Evolutionary conservation across 2,888 invertebrate species (phyloP).

Genomic region (Loripinus fragilis): DNA sequence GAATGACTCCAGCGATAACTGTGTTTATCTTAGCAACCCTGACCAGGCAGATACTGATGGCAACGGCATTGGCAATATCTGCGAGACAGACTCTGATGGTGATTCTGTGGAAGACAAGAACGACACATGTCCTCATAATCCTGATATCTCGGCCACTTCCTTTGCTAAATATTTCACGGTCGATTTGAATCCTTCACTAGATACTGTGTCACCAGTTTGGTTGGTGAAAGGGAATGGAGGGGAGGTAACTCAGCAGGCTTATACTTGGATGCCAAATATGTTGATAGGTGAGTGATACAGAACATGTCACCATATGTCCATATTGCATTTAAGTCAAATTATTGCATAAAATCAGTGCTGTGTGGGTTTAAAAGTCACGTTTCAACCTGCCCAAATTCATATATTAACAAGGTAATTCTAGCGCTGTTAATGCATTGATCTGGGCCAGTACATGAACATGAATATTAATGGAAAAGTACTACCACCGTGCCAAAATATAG

Average conservation of each 20-base stretch:
- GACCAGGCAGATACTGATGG: constrained; percentile 93
- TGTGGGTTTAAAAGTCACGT: too few species aligned
- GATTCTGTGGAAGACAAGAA: constrained; percentile 90
- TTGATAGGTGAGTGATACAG: constrained; percentile 71
- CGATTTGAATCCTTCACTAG: constrained; percentile 62
- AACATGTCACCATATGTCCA: not conserved
- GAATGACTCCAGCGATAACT: constrained; percentile 92
- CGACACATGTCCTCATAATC: constrained; percentile 92
- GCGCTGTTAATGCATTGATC: too few species aligned
- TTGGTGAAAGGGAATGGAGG: constrained; percentile 63
- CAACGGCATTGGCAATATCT: constrained; percentile 91
- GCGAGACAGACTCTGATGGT: constrained; percentile 92
- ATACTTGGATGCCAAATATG: constrained; percentile 70
- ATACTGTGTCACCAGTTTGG: constrained; percentile 57
- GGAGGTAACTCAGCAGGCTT: constrained; percentile 66
- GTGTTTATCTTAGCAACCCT: constrained; percentile 86
- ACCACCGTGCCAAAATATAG: too few species aligned
- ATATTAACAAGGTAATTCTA: too few species aligned
- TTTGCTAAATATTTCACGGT: constrained; percentile 59
- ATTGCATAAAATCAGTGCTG: too few species aligned
- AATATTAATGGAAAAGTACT: too few species aligned
- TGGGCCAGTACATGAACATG: too few species aligned
- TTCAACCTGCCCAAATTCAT: too few species aligned
- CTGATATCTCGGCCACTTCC: constrained; percentile 58
- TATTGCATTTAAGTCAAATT: too few species aligned